phyloP scores from a whole-genome alignment of 2,113 vertebrate species.

The Thalassoma bifasciatum region DNA sequence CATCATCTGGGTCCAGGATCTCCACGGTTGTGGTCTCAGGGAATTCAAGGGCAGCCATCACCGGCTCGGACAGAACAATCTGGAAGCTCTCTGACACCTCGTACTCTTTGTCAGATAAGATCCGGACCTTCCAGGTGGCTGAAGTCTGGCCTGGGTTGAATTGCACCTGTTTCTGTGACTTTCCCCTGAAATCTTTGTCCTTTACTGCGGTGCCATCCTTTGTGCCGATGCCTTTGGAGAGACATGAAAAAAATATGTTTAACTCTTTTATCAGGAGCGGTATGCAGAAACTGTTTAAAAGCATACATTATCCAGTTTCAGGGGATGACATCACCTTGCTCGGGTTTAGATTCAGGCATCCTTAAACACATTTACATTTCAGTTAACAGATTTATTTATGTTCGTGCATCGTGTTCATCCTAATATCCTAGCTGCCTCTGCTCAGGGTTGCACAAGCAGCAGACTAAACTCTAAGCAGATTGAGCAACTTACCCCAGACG shows the following conservation, averaged over 20 bases:
- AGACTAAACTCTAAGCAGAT: no score
- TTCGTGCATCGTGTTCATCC: neutral
- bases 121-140: constrained; percentile 90
- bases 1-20: constrained; percentile 93
- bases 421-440: neutral
- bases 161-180: constrained; percentile 95
- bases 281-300: neutral
- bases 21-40: constrained; percentile 87
- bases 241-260: neutral
- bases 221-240: constrained; percentile 88
- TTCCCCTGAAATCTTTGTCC: constrained; percentile 94
- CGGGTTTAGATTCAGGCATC: neutral
- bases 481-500: no score
- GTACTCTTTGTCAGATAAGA: constrained; percentile 87
- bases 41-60: constrained; percentile 92
- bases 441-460: neutral
- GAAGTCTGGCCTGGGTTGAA: constrained; percentile 95
- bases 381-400: neutral
- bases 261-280: constrained; percentile 4
- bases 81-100: constrained; percentile 92
- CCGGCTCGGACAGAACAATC: constrained; percentile 91
- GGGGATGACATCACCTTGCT: neutral
- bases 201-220: constrained; percentile 89
- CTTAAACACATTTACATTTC: neutral
- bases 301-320: neutral